These are phyloP conservation scores for Ennomos erosarius DNA, from an alignment of 2,888 invertebrate species.

Conservation along the genomic window DNA sequence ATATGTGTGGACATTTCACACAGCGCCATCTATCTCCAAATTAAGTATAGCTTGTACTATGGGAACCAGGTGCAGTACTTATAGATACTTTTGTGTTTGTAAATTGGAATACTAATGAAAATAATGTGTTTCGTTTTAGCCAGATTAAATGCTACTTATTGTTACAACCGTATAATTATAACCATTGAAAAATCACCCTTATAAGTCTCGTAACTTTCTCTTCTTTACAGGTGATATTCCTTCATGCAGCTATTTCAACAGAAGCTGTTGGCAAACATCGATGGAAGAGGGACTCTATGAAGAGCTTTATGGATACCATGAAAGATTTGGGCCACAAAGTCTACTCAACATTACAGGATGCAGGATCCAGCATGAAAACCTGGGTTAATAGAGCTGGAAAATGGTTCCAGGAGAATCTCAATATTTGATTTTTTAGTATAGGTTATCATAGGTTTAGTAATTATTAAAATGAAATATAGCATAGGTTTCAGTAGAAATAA, in stretches of 20 bases:
- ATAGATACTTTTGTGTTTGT: no score
- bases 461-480: no score
- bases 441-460: no score
- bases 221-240: constrained; percentile 38
- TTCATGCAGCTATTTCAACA: constrained; percentile 34
- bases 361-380: constrained; percentile 35
- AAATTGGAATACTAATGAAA: no score
- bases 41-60: no score
- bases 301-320: constrained; percentile 35
- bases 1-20: no score
- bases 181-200: no score
- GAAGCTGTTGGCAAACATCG: constrained; percentile 28
- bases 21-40: no score
- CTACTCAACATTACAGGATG: constrained; percentile 27
- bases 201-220: no score
- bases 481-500: no score
- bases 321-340: constrained; percentile 39
- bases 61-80: no score
- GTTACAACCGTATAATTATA: no score
- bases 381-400: constrained; percentile 33
- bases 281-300: constrained; percentile 35
- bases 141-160: not conserved
- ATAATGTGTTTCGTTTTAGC: not conserved
- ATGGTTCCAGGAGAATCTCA: constrained; percentile 40
- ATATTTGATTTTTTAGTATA: not conserved